Percentiles rank a stretch among this genome's conserved stretches.
Conservation (phyloP, 2,113 vertebrate genomes). For the Mustela lutreola region DNA sequence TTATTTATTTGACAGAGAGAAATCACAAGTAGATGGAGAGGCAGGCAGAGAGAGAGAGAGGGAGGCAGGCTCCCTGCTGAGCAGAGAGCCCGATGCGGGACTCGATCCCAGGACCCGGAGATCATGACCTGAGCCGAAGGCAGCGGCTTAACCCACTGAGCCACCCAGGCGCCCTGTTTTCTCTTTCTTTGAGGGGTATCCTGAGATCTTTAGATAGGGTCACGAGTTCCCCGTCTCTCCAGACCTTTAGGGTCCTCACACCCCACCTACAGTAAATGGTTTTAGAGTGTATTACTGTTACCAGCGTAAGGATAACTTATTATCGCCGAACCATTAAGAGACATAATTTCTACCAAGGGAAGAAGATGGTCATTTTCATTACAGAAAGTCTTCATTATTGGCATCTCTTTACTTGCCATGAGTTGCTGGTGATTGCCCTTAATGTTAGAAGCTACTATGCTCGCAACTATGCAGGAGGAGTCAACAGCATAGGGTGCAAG, state of each 20-base stretch:
- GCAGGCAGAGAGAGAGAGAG: too few relatives aligned
- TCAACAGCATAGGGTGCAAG: not conserved
- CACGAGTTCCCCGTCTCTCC: not conserved
- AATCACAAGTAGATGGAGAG: too few relatives aligned
- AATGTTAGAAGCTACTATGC: not conserved
- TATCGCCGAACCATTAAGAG: not conserved
- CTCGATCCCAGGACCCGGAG: too few relatives aligned
- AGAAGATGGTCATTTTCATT: not conserved
- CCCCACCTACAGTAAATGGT: not conserved
- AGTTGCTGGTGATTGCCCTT: not conserved
- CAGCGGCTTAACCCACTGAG: too few relatives aligned
- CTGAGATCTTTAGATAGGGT: not conserved
- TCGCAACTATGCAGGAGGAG: not conserved
- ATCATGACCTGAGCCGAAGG: too few relatives aligned
- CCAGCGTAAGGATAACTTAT: not conserved
- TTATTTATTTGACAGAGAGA: too few relatives aligned
- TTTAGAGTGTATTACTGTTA: not conserved
- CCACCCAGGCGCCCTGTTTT: not conserved
- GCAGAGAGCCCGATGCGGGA: too few relatives aligned
- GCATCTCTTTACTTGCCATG: not conserved
- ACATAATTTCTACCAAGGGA: not conserved
- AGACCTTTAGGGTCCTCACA: not conserved
- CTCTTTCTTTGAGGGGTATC: not conserved
- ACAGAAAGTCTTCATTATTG: not conserved
- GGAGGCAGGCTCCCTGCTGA: too few relatives aligned